Evolutionary conservation across 2,888 invertebrate species (phyloP).

Genomic region (Nineta flava): DNA sequence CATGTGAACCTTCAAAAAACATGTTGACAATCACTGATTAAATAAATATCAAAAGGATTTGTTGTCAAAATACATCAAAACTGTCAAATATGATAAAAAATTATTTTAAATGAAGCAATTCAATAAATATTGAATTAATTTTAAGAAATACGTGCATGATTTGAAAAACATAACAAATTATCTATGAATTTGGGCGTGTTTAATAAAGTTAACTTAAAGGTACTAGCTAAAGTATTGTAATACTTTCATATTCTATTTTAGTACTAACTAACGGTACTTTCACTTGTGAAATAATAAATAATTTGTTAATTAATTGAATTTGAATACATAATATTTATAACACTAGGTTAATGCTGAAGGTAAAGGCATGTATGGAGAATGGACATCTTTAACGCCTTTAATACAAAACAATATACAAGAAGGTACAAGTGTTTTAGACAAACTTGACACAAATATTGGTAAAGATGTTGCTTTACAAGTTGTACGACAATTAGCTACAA

Average conservation of each 20-base stretch:
- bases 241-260: conserved; percentile 5
- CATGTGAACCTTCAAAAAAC: too few species aligned
- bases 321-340: conserved; percentile 5
- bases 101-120: background rate
- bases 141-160: too few species aligned
- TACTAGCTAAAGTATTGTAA: conserved; percentile 19
- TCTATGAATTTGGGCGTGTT: conserved; percentile 71
- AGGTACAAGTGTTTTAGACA: conserved; percentile 60
- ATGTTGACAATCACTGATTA: background rate
- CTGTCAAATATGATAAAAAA: background rate
- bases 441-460: conserved; percentile 54
- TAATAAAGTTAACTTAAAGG: conserved; percentile 66
- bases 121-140: background rate
- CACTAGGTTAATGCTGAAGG: conserved; percentile 40
- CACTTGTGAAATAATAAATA: background rate
- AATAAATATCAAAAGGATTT: background rate
- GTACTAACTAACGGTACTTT: conserved; percentile 2
- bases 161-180: conserved; percentile 9
- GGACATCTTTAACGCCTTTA: conserved; percentile 53
- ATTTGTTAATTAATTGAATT: background rate
- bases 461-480: conserved; percentile 68
- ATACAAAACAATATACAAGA: conserved; percentile 48
- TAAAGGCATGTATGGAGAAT: conserved; percentile 70
- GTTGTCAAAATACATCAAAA: background rate
- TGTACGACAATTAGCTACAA: conserved; percentile 58